phyloP scores from a whole-genome alignment of 2,888 invertebrate genomes.

The Monoplex corrugatus region DNA sequence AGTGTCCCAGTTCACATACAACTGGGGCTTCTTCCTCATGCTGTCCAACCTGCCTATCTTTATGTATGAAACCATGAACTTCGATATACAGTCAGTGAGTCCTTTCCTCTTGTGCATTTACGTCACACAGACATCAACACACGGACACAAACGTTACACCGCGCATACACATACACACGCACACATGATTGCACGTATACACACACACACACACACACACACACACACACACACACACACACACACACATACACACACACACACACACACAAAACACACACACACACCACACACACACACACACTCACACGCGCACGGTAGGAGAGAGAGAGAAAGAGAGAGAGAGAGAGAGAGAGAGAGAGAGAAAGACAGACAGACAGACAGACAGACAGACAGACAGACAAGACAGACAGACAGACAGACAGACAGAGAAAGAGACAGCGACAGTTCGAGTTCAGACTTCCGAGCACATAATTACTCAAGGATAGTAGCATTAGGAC shows the following conservation, averaged over 20 bases:
- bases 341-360: too few species aligned
- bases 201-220: constrained; percentile 4
- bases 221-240: background rate
- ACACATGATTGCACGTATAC: background rate
- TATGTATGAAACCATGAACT: constrained; percentile 59
- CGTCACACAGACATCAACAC: background rate
- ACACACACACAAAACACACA: too few species aligned
- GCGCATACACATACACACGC: background rate
- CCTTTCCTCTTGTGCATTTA: background rate
- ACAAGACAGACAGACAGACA: too few species aligned
- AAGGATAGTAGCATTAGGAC: too few species aligned
- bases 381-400: too few species aligned
- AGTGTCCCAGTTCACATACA: constrained; percentile 55
- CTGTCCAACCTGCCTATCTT: constrained; percentile 58
- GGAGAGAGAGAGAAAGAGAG: too few species aligned
- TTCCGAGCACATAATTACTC: too few species aligned
- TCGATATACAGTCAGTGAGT: constrained; percentile 59
- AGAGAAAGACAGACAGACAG: too few species aligned
- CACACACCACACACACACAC: too few species aligned
- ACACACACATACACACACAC: constrained; percentile 33
- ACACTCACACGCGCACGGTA: too few species aligned
- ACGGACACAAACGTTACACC: background rate
- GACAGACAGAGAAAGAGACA: too few species aligned
- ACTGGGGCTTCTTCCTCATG: constrained; percentile 54
- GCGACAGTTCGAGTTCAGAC: too few species aligned